phyloP scores from a whole-genome alignment of 2,888 invertebrate species.

The Andricus quercusramuli region DNA sequence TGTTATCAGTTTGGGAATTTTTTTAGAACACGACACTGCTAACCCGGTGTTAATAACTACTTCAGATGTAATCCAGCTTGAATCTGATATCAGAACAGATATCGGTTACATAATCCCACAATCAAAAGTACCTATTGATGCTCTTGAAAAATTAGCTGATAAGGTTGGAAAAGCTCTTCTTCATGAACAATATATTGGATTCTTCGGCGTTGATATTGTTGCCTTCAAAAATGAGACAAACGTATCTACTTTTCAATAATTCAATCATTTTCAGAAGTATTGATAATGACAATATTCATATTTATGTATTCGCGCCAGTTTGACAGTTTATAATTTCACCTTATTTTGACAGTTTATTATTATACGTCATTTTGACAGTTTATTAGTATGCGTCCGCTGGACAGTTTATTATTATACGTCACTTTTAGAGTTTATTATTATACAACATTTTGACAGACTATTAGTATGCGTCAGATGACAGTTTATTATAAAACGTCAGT shows the following conservation, averaged over 20 bases:
- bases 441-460: too few species aligned
- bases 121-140: constrained; percentile 47
- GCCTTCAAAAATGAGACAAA: constrained; percentile 50
- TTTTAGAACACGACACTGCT: constrained; percentile 62
- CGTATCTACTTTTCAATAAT: constrained; percentile 5
- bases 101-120: constrained; percentile 60
- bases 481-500: too few species aligned
- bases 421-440: too few species aligned
- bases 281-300: not conserved
- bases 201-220: constrained; percentile 58
- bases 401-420: too few species aligned
- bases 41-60: constrained; percentile 50
- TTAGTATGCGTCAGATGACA: too few species aligned
- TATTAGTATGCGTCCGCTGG: too few species aligned
- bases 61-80: constrained; percentile 58
- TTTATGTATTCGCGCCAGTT: too few species aligned
- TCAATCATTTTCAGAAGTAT: too few species aligned
- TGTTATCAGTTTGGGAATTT: constrained; percentile 58
- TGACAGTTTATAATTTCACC: too few species aligned
- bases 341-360: too few species aligned
- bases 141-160: constrained; percentile 49
- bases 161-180: constrained; percentile 49
- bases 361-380: too few species aligned
- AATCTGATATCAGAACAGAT: constrained; percentile 51
- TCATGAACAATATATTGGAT: constrained; percentile 57